Percentiles rank a stretch among this genome's conserved stretches.
Conservation (phyloP, 2,888 invertebrate genomes). For the Synergus itoensis region DNA sequence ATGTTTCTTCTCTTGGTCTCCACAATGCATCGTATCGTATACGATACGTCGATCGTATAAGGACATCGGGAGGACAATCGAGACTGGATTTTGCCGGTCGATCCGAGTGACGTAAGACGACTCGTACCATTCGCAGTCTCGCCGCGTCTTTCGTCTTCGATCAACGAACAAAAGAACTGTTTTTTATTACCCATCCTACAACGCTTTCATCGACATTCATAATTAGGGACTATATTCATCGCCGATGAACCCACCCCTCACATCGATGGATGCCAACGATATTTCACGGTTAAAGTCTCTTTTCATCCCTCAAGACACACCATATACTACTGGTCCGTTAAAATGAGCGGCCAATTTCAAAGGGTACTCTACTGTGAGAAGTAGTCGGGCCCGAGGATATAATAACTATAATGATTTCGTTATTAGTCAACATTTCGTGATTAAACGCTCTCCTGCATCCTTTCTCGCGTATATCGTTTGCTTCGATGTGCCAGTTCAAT, state of each 20-base stretch:
- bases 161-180: constrained; percentile 22
- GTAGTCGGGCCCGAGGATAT: background rate
- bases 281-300: constrained; percentile 29
- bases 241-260: constrained; percentile 23
- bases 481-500: constrained; percentile 5
- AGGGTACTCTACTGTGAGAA: background rate
- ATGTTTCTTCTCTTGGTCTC: background rate
- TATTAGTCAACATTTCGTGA: constrained; percentile 38
- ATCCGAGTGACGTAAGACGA: constrained; percentile 32
- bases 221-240: constrained; percentile 33
- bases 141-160: constrained; percentile 17
- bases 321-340: background rate
- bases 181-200: background rate
- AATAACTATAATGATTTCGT: constrained; percentile 30
- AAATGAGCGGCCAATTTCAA: constrained; percentile 37
- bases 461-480: background rate
- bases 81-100: constrained; percentile 6
- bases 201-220: constrained; percentile 34
- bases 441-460: constrained; percentile 5
- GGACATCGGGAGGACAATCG: constrained; percentile 27
- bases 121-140: constrained; percentile 16
- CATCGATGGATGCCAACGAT: constrained; percentile 23
- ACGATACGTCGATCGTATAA: constrained; percentile 23
- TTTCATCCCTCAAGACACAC: constrained; percentile 19
- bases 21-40: constrained; percentile 16